phyloP scores from a whole-genome alignment of 2,113 vertebrate species.

The Planiliza haematocheilus region DNA sequence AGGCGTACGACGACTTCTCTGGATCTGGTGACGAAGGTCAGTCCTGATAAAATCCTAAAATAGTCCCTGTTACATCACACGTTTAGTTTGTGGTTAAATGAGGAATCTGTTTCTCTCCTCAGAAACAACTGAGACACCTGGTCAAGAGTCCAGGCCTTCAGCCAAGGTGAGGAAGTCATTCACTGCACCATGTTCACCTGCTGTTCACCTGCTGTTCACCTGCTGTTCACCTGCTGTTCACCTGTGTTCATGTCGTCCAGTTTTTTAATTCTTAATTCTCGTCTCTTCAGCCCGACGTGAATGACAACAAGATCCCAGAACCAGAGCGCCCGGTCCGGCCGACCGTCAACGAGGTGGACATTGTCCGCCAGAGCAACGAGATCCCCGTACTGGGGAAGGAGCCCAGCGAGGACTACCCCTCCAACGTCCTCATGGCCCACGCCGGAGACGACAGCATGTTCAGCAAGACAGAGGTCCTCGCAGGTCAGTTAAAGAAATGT shows the following conservation, averaged over 20 bases:
- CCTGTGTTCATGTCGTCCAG: too few relatives aligned
- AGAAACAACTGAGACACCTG: neutral
- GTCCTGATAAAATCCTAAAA: neutral
- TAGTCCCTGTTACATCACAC: too few relatives aligned
- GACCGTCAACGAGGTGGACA: slow-evolving; percentile 60
- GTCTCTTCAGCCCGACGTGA: slow-evolving; percentile 50
- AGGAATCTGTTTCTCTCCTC: slow-evolving; percentile 17
- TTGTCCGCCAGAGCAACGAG: slow-evolving; percentile 84
- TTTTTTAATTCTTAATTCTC: too few relatives aligned
- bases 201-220: too few relatives aligned
- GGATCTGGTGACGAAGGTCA: slow-evolving; percentile 89
- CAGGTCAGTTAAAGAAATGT: too few relatives aligned
- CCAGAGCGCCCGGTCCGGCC: slow-evolving; percentile 41
- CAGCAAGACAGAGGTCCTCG: slow-evolving; percentile 91
- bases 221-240: too few relatives aligned
- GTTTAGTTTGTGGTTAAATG: neutral
- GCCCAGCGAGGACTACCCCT: slow-evolving; percentile 49
- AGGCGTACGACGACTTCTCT: slow-evolving; percentile 64
- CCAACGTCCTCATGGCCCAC: slow-evolving; percentile 91
- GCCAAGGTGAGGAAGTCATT: slow-evolving; percentile 56
- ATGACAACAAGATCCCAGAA: slow-evolving; percentile 86
- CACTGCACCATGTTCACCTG: neutral
- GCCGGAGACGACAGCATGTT: slow-evolving; percentile 87
- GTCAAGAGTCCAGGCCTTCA: slow-evolving; percentile 10
- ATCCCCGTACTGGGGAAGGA: slow-evolving; percentile 66